phyloP scores from a whole-genome alignment of 2,113 vertebrate genomes.

The Callithrix jacchus region DNA sequence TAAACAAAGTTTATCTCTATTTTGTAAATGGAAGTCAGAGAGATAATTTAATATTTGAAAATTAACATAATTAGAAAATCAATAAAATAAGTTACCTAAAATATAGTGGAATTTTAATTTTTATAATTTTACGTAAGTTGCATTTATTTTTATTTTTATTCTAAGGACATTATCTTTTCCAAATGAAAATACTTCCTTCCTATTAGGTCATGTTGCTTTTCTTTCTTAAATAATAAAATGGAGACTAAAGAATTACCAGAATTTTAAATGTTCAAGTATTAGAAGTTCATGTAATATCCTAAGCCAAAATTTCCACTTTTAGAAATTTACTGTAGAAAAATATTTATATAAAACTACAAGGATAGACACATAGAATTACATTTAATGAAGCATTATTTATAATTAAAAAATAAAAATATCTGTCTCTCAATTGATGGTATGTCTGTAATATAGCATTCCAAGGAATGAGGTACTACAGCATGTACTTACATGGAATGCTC shows the following conservation, averaged over 20 bases:
- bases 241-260: not conserved
- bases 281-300: not conserved
- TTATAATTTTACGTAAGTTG: not conserved
- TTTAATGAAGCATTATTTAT: not conserved
- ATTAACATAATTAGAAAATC: not conserved
- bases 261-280: not conserved
- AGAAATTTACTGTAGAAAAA: constrained; percentile 18
- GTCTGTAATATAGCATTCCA: not conserved
- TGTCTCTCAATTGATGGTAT: not conserved
- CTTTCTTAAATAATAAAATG: not conserved
- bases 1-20: not conserved
- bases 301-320: not conserved
- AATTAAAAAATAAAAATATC: not conserved
- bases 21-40: not conserved
- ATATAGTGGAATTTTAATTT: not conserved
- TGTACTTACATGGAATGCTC: not conserved
- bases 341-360: not conserved
- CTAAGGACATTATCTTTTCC: not conserved
- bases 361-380: not conserved
- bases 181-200: not conserved
- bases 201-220: not conserved
- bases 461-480: not conserved
- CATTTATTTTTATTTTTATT: not conserved
- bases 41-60: not conserved
- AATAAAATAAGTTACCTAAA: constrained; percentile 3